These are phyloP conservation scores for Planiliza haematocheilus DNA, from an alignment of 2,113 vertebrate genomes.

Conservation along the genomic window DNA sequence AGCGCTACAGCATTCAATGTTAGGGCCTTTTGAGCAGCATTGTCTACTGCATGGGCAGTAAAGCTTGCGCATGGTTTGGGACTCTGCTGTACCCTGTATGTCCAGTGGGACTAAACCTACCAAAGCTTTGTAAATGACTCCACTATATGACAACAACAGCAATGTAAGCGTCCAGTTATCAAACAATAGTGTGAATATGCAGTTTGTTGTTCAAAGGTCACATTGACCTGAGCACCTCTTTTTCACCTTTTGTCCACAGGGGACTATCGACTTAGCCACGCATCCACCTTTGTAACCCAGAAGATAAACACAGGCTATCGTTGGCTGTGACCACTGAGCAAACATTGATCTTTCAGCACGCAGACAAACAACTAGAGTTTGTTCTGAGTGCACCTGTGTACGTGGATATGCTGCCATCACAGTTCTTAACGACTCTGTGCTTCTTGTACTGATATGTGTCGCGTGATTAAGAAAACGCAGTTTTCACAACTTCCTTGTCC, in stretches of 20 bases:
- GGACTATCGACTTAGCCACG: conserved; percentile 27
- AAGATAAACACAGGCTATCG: conserved; percentile 56
- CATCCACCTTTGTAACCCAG: conserved; percentile 43
- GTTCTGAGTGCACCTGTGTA: conserved; percentile 21
- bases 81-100: not conserved
- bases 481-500: not conserved
- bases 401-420: not conserved
- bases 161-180: not conserved
- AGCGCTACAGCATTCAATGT: no score
- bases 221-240: not conserved
- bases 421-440: not conserved
- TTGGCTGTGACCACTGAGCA: conserved; percentile 36
- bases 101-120: not conserved
- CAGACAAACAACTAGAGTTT: conserved; percentile 26
- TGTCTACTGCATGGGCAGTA: no score
- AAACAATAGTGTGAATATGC: not conserved
- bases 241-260: conserved; percentile 7
- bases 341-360: conserved; percentile 26
- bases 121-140: not conserved
- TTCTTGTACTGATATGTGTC: conserved; percentile 7
- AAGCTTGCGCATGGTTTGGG: no score
- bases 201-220: conserved; percentile 7
- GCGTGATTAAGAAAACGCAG: not conserved
- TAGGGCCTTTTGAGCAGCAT: no score
- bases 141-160: not conserved